A percentile compares a stretch with the other conserved stretches of the same genome.
These are phyloP conservation scores for Cyprinodon variegatus DNA, from an alignment of 2,113 vertebrate genomes.

Conservation along the genomic window DNA sequence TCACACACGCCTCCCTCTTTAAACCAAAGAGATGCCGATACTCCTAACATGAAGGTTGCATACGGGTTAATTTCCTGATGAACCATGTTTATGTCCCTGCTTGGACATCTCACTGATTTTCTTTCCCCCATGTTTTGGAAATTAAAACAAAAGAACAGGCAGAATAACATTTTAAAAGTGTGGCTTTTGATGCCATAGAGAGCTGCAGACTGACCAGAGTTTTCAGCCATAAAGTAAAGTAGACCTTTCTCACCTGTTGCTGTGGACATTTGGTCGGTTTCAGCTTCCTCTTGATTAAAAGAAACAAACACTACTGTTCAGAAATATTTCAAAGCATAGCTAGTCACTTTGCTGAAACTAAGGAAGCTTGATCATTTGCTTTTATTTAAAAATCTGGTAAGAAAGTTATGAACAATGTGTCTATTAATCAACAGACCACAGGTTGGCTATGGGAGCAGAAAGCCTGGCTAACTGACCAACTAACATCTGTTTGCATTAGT, in stretches of 20 bases:
- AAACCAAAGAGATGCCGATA: conserved; percentile 16
- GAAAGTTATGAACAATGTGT: neutral
- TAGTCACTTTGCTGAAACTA: too few relatives aligned
- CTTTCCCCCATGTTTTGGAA: conserved; percentile 16
- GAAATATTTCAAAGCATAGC: neutral
- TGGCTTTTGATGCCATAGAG: too few relatives aligned
- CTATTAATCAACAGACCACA: neutral
- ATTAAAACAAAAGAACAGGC: too few relatives aligned
- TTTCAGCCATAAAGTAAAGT: neutral
- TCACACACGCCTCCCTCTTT: conserved; percentile 7
- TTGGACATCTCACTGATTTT: conserved; percentile 60
- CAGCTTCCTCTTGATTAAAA: neutral
- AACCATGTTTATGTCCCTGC: conserved; percentile 67
- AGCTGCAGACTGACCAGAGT: neutral
- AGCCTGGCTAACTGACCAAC: neutral
- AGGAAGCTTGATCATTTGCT: neutral
- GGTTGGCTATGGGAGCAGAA: neutral
- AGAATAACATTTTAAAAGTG: too few relatives aligned
- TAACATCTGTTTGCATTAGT: neutral
- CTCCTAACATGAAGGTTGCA: conserved; percentile 53
- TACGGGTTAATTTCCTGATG: conserved; percentile 76
- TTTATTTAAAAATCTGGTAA: neutral
- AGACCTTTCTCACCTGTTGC: neutral
- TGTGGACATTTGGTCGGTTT: too few relatives aligned
- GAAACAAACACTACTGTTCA: too few relatives aligned